Percentiles rank a stretch among this genome's conserved stretches.
These are phyloP conservation scores for Ivindomyrus marchei DNA, from an alignment of 2,113 vertebrate genomes.

Conservation along the genomic window DNA sequence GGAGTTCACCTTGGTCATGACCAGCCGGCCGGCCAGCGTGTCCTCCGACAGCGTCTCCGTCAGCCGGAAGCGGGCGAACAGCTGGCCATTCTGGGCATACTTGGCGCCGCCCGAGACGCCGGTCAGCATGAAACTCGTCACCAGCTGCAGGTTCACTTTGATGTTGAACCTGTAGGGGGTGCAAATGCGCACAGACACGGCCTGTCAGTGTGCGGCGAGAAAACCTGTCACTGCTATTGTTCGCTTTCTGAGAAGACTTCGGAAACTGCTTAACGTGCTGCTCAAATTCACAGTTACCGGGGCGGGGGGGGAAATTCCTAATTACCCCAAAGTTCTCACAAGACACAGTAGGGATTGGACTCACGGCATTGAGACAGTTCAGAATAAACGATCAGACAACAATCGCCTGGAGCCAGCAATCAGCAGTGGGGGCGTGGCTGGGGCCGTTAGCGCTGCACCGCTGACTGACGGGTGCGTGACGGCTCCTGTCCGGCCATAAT, in stretches of 20 bases:
- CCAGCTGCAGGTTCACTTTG: conserved; percentile 94
- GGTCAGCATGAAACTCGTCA: conserved; percentile 97
- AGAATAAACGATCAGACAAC: background rate
- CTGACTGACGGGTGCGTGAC: background rate
- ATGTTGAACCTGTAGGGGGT: conserved; percentile 84
- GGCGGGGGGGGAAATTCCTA: background rate
- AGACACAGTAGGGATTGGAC: background rate
- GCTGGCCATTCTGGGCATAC: conserved; percentile 93
- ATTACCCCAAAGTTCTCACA: background rate
- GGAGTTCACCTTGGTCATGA: conserved; percentile 98
- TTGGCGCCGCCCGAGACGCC: conserved; percentile 96
- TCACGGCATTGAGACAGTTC: background rate
- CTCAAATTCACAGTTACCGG: background rate
- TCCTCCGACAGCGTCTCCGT: conserved; percentile 97
- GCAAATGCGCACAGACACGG: conserved; percentile 32
- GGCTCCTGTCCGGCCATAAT: conserved; percentile 4
- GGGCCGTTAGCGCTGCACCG: background rate
- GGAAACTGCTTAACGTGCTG: background rate
- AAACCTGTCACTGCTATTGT: background rate
- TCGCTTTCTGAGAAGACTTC: background rate
- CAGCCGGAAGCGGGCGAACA: conserved; percentile 96
- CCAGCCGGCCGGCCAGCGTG: conserved; percentile 90
- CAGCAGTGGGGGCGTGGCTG: background rate
- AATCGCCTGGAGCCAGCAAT: background rate
- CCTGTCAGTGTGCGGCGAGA: background rate